Evolutionary conservation across 2,113 vertebrate genomes (phyloP), one percentile per base, ranked within the genome.

Genomic region (Ginglymostoma cirratum): DNA sequence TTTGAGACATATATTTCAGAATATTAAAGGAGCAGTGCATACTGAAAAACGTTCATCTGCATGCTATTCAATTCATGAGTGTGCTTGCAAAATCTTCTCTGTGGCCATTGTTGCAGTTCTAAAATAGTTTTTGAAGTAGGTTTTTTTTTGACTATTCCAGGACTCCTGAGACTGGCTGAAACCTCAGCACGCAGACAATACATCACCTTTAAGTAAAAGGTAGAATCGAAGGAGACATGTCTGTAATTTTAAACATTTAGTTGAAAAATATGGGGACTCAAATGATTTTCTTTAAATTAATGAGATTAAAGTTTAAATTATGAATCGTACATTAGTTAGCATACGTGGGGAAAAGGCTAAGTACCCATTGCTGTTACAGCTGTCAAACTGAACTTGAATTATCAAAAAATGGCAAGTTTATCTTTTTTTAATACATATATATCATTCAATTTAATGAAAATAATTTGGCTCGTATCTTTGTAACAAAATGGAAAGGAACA

Each of bases 161-260:
- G 87, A 90, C 87, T 90, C 78, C 78, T 90, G 27, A 90, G 30
- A 12, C 48, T 52, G 87, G 21, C 23, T 61, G 87, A 61, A 52
- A 30, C 52, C 24, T 30, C 48, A 90, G 55, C 52, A 90, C 8
- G 15, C 87, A 90, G 52, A 34, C 87, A 90, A 27, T 80, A 80
- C 78, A 34, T 90, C 48, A 61, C 61, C 87, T 90, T 90, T 90
- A 90, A 90, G 38, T 83, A 83, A 83, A 83, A 42, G n/a, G 52
- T 52, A 52, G 48, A 61, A 61, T 90, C 48, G 30, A 90, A 90
- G 48, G 48, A 90, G 42, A 48, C 55, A 55, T 52, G 48, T 34
- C 48, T 89, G 7, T 55, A 52, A 89, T 55, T 89, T 90, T 34
- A 90, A 90, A 12, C 17, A 34, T 24, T 52, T 90, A 90, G 61